Percentiles rank a stretch among this genome's conserved stretches.
These are phyloP conservation scores for Pteria penguin DNA, from an alignment of 2,888 invertebrate species.

Conservation along the genomic window DNA sequence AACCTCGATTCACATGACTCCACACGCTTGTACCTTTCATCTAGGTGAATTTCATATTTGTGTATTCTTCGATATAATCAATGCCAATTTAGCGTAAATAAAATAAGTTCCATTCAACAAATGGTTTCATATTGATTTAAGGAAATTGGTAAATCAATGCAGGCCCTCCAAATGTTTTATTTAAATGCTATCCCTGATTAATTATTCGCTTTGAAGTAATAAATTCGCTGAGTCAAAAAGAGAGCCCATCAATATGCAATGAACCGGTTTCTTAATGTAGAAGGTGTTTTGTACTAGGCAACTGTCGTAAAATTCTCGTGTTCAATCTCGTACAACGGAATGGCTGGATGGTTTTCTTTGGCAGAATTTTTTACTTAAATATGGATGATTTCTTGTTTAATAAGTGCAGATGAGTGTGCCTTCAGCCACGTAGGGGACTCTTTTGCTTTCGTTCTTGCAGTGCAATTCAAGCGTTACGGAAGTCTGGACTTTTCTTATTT, in stretches of 20 bases:
- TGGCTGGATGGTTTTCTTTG: background rate
- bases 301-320: slow-evolving; percentile 2
- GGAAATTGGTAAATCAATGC: slow-evolving; percentile 8
- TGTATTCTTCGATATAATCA: background rate
- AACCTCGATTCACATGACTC: background rate
- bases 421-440: background rate
- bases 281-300: background rate
- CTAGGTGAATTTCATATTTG: background rate
- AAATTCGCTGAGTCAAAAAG: slow-evolving; percentile 9
- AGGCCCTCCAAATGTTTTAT: background rate
- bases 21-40: background rate
- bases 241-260: background rate
- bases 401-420: background rate
- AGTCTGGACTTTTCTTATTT: background rate
- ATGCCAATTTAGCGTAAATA: background rate
- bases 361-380: background rate
- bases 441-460: background rate
- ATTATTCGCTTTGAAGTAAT: background rate
- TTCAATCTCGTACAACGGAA: slow-evolving; percentile 3
- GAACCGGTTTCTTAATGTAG: slow-evolving; percentile 1
- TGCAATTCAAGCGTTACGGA: background rate
- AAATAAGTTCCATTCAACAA: background rate
- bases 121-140: slow-evolving; percentile 9
- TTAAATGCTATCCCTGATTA: background rate
- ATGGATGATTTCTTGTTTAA: background rate